Percentiles rank a stretch among this genome's conserved stretches.
Conservation (phyloP, 2,797 vertebrate genomes). For the Enteromius trimaculatus region DNA sequence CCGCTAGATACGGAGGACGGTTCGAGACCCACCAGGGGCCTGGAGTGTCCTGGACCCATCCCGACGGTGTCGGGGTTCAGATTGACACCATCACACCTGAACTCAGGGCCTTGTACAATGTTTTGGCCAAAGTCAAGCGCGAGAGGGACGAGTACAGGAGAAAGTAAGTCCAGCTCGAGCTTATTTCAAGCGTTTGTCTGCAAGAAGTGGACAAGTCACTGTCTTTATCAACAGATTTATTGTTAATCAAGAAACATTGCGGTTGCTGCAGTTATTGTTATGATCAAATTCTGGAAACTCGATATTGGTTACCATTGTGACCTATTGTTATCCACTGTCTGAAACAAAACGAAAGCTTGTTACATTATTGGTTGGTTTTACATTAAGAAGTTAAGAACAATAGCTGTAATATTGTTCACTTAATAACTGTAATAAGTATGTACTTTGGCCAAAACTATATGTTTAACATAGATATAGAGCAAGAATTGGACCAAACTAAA, state of each 20-base stretch:
- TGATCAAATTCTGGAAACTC: not conserved
- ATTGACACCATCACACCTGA: conserved; percentile 86
- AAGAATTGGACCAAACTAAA: not conserved
- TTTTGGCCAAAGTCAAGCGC: conserved; percentile 79
- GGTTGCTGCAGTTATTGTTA: not conserved
- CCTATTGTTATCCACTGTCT: not conserved
- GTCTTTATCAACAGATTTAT: not conserved
- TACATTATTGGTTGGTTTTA: not conserved
- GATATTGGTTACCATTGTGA: conserved; percentile 1
- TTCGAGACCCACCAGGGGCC: conserved; percentile 81
- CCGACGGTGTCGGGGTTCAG: conserved; percentile 75
- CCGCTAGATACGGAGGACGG: conserved; percentile 78
- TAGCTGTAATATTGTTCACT: not conserved
- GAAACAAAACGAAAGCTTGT: not conserved
- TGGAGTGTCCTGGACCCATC: conserved; percentile 74
- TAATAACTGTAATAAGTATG: not conserved
- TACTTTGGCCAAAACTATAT: not conserved
- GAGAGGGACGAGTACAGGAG: conserved; percentile 78
- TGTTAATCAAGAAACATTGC: not conserved
- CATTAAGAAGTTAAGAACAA: too few species aligned
- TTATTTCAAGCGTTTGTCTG: not conserved
- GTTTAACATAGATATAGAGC: not conserved
- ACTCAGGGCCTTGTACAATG: conserved; percentile 80
- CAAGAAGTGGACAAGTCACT: not conserved
- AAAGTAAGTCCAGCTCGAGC: conserved; percentile 61